Evolutionary conservation across 1,140 invertebrate genomes (phyloP).

Genomic region (Chrysoperla carnea): DNA sequence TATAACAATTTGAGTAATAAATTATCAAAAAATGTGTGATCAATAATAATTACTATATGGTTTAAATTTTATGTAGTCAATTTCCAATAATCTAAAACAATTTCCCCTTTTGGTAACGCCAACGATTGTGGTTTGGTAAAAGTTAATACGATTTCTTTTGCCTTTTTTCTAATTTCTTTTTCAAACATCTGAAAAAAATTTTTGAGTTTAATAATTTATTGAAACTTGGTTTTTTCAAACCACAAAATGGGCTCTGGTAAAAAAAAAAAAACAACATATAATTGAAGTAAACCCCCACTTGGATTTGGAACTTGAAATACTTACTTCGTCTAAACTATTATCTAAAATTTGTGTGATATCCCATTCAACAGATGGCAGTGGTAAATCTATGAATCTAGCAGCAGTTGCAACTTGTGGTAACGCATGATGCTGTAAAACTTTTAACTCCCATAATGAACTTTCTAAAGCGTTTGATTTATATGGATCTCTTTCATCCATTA

Average conservation of each 20-base stretch:
- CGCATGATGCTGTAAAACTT: slow-evolving; percentile 54
- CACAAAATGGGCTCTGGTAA: too few relatives aligned
- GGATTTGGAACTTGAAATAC: slow-evolving; percentile 6
- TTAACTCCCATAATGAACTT: slow-evolving; percentile 85
- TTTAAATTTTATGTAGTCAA: slow-evolving; percentile 11
- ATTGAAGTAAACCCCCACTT: too few relatives aligned
- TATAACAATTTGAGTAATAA: too few relatives aligned
- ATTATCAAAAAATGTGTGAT: too few relatives aligned
- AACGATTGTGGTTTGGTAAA: slow-evolving; percentile 37
- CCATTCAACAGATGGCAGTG: slow-evolving; percentile 45
- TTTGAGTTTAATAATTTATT: slow-evolving; percentile 10
- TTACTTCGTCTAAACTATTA: slow-evolving; percentile 32
- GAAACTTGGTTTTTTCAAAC: background rate
- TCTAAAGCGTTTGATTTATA: slow-evolving; percentile 57
- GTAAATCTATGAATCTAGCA: slow-evolving; percentile 45
- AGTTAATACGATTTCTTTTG: slow-evolving; percentile 38
- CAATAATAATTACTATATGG: background rate
- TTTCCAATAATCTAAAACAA: slow-evolving; percentile 32
- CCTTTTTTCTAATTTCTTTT: slow-evolving; percentile 38
- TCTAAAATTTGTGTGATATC: slow-evolving; percentile 44
- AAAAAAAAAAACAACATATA: too few relatives aligned
- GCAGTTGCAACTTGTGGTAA: slow-evolving; percentile 47
- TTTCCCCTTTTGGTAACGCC: slow-evolving; percentile 26
- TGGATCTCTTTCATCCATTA: slow-evolving; percentile 64
- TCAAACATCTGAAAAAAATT: slow-evolving; percentile 34